phyloP scores from a whole-genome alignment of 2,888 invertebrate genomes.

The Epirrita christyi region DNA sequence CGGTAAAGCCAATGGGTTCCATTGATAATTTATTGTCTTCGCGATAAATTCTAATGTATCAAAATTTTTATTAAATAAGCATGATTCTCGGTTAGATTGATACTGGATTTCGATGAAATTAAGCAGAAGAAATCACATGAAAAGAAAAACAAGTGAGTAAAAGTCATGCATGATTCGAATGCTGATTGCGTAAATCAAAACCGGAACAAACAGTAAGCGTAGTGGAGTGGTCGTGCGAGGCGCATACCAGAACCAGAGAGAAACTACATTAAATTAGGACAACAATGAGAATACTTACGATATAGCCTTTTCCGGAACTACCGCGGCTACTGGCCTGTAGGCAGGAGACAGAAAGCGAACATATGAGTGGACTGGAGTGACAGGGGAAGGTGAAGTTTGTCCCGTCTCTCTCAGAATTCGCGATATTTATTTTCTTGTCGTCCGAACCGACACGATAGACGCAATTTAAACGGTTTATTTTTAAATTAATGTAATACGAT shows the following conservation, averaged over 20 bases:
- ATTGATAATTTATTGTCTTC: conserved; percentile 30
- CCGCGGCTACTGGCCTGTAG: conserved; percentile 95
- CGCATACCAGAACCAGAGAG: conserved; percentile 52
- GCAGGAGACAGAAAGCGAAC: conserved; percentile 85
- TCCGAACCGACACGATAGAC: conserved; percentile 32
- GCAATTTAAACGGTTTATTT: conserved; percentile 34
- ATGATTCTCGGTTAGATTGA: conserved; percentile 31
- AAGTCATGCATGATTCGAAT: conserved; percentile 40
- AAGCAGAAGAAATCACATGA: conserved; percentile 25
- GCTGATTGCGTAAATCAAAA: conserved; percentile 38
- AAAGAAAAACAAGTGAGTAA: conserved; percentile 27
- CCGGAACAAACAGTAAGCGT: conserved; percentile 46
- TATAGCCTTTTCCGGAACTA: conserved; percentile 97
- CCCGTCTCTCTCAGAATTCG: conserved; percentile 67
- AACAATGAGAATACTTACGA: conserved; percentile 90
- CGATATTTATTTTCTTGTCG: conserved; percentile 34
- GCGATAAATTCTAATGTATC: conserved; percentile 31
- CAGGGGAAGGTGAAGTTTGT: conserved; percentile 67
- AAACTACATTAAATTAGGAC: conserved; percentile 64
- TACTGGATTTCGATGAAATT: conserved; percentile 15
- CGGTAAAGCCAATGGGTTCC: conserved; percentile 30
- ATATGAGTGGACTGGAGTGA: conserved; percentile 80
- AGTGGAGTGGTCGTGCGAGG: conserved; percentile 50
- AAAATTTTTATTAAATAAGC: conserved; percentile 29
- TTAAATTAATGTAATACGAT: conserved; percentile 23